Evolutionary conservation across 2,797 vertebrate species (phyloP).

Genomic region (Cyclopterus lumpus): DNA sequence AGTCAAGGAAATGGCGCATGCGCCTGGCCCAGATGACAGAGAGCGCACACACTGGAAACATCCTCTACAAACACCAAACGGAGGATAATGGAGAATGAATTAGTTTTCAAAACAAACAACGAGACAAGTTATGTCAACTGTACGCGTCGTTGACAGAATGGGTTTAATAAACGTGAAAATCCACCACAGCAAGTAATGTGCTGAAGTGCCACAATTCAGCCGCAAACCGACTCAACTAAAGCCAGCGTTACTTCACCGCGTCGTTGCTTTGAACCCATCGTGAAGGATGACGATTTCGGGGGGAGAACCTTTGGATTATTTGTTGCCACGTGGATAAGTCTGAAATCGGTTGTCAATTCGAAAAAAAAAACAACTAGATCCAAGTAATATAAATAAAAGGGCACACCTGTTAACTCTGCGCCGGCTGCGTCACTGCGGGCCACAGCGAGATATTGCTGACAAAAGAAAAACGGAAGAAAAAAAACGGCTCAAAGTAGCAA

Average conservation of each 20-base stretch:
- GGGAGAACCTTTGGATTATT: fast-evolving
- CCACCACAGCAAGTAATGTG: no score
- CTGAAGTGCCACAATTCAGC: background rate
- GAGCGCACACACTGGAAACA: background rate
- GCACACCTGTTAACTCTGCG: conserved; percentile 15
- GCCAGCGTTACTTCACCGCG: background rate
- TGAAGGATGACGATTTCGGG: background rate
- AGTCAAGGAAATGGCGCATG: conserved; percentile 50
- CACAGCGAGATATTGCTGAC: conserved; percentile 3
- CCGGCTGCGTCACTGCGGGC: conserved; percentile 3
- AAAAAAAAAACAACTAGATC: background rate
- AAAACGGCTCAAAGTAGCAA: background rate
- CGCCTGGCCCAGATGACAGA: conserved; percentile 9
- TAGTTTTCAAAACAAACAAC: background rate
- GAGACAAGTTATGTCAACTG: background rate
- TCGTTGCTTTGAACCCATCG: background rate
- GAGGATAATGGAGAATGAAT: background rate
- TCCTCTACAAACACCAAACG: background rate
- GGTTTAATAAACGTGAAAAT: no score
- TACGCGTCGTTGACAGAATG: background rate
- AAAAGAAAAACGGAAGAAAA: background rate
- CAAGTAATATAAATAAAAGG: background rate
- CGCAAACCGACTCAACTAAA: background rate
- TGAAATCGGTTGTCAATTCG: background rate
- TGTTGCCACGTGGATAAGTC: fast-evolving